phyloP scores from a whole-genome alignment of 2,888 invertebrate genomes.

The Osmoderma eremita region DNA sequence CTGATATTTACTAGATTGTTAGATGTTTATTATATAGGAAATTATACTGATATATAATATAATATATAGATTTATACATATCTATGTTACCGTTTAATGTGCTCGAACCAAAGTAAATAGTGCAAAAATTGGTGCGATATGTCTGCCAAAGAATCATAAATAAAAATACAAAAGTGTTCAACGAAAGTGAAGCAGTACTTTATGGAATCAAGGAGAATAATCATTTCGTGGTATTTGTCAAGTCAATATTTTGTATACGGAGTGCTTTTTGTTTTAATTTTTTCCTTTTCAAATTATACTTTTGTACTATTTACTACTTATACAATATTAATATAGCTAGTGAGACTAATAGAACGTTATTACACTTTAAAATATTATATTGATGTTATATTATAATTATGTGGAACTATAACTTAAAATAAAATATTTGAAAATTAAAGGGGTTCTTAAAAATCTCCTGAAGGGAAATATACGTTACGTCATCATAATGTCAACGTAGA shows the following conservation, averaged over 20 bases:
- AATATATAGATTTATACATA: slow-evolving; percentile 28
- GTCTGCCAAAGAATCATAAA: slow-evolving; percentile 29
- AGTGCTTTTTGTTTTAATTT: slow-evolving; percentile 7
- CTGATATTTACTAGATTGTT: slow-evolving; percentile 42
- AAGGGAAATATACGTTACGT: too few species aligned
- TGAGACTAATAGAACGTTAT: slow-evolving; percentile 26
- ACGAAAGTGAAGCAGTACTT: background rate
- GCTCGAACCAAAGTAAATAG: slow-evolving; percentile 33
- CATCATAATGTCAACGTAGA: too few species aligned
- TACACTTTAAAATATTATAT: slow-evolving; percentile 38
- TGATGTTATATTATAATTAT: slow-evolving; percentile 37
- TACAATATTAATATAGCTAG: slow-evolving; percentile 10
- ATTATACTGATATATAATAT: slow-evolving; percentile 9
- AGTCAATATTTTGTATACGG: background rate
- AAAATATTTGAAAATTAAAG: slow-evolving; percentile 3
- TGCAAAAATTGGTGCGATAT: slow-evolving; percentile 18
- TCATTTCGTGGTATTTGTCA: background rate
- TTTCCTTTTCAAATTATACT: background rate
- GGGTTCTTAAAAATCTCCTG: too few species aligned
- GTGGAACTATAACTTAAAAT: slow-evolving; percentile 22
- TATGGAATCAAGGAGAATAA: background rate
- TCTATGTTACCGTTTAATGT: slow-evolving; percentile 36
- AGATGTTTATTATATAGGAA: slow-evolving; percentile 26
- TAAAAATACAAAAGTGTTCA: background rate
- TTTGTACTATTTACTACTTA: slow-evolving; percentile 30